Evolutionary conservation across 2,797 vertebrate genomes (phyloP).

Genomic region (Coregonus ussuriensis): DNA sequence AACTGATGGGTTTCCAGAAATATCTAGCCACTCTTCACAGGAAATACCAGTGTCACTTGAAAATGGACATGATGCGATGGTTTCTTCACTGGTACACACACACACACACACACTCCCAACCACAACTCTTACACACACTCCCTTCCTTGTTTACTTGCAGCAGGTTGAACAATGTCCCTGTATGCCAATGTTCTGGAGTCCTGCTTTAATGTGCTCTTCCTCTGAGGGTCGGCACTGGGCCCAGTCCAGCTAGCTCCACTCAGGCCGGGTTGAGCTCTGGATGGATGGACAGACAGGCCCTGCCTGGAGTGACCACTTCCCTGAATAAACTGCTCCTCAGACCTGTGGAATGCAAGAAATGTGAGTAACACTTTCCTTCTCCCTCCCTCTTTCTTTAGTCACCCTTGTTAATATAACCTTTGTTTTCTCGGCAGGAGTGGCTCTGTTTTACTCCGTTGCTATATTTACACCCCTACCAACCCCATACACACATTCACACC

Average conservation of each 20-base stretch:
- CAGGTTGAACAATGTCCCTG: conserved; percentile 63
- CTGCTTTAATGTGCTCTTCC: conserved; percentile 70
- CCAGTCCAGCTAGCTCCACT: conserved; percentile 31
- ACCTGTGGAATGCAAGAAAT: conserved; percentile 66
- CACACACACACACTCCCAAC: conserved; percentile 10
- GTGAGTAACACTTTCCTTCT: conserved; percentile 44
- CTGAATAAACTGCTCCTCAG: conserved; percentile 54
- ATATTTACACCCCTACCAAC: not conserved
- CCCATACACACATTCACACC: not conserved
- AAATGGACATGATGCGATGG: conserved; percentile 43
- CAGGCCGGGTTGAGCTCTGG: conserved; percentile 18
- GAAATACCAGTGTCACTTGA: conserved; percentile 64
- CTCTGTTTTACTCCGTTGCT: conserved; percentile 33
- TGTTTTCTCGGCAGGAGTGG: conserved; percentile 43
- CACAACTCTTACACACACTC: not conserved
- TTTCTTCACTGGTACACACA: conserved; percentile 44
- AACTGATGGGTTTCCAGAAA: conserved; percentile 54
- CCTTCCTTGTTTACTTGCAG: conserved; percentile 21
- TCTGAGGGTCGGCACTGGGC: conserved; percentile 43
- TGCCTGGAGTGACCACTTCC: conserved; percentile 47
- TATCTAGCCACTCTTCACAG: conserved; percentile 56
- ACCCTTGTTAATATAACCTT: conserved; percentile 4
- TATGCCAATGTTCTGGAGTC: conserved; percentile 55
- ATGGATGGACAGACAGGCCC: conserved; percentile 22
- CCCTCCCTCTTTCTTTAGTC: conserved; percentile 13